phyloP scores from a whole-genome alignment of 1,140 invertebrate species.

The Battus philenor region DNA sequence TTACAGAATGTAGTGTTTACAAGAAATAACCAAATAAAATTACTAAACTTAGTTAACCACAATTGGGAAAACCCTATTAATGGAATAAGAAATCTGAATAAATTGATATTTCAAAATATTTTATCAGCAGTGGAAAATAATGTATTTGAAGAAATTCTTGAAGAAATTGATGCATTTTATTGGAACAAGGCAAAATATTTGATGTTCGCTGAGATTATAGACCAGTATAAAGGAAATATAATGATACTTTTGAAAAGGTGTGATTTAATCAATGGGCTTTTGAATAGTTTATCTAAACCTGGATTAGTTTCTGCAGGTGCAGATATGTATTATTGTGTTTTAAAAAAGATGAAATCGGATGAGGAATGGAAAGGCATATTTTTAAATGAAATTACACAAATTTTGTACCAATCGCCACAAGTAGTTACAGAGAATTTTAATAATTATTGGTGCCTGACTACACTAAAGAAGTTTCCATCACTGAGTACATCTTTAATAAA shows the following conservation, averaged over 20 bases:
- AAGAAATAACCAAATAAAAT: conserved; percentile 34
- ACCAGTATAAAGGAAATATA: conserved; percentile 31
- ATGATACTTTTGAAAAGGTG: conserved; percentile 23
- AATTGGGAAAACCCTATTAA: conserved; percentile 73
- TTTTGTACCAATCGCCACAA: conserved; percentile 29
- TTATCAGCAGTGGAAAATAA: conserved; percentile 32
- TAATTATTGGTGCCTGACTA: conserved; percentile 66
- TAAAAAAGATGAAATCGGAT: conserved; percentile 46
- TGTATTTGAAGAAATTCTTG: conserved; percentile 32
- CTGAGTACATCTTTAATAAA: conserved; percentile 33
- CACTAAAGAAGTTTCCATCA: conserved; percentile 59
- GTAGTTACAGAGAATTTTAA: conserved; percentile 57
- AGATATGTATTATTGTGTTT: conserved; percentile 63
- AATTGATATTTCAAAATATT: conserved; percentile 49
- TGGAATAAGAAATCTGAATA: conserved; percentile 63
- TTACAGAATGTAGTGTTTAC: conserved; percentile 40
- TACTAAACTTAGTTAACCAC: conserved; percentile 59
- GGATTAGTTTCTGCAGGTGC: conserved; percentile 65
- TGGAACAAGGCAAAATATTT: conserved; percentile 74
- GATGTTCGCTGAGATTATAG: conserved; percentile 61
- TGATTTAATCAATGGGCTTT: conserved; percentile 51
- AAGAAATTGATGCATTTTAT: conserved; percentile 55
- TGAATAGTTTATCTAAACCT: conserved; percentile 56
- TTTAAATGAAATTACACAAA: conserved; percentile 28
- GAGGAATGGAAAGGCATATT: conserved; percentile 54